Conservation (phyloP, 2,113 vertebrate genomes). For the Cyanoderma ruficeps region DNA sequence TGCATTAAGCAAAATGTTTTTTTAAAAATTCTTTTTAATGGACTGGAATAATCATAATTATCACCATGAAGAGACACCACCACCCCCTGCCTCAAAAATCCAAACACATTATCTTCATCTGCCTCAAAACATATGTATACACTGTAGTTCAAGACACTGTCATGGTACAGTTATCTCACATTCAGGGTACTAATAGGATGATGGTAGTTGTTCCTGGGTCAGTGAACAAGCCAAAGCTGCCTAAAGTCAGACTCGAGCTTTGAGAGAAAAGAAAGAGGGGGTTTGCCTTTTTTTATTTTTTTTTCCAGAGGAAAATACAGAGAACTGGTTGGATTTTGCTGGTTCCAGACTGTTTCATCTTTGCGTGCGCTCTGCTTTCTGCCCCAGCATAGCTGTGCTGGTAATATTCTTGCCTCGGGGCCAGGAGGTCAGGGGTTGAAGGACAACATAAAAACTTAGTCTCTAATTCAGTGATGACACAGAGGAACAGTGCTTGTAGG, state of each 20-base stretch:
- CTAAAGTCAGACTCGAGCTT: constrained; percentile 24
- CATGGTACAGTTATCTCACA: not conserved
- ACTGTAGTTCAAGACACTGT: constrained; percentile 5
- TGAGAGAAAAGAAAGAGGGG: not conserved
- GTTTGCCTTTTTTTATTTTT: not conserved
- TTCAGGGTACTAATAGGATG: constrained; percentile 55
- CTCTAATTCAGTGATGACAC: constrained; percentile 29
- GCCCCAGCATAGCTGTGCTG: not conserved
- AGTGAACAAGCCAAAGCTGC: constrained; percentile 55
- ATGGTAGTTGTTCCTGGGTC: constrained; percentile 42
- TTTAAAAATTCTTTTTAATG: not conserved
- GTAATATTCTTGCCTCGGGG: constrained; percentile 20
- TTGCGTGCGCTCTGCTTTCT: not conserved
- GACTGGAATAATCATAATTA: constrained; percentile 30
- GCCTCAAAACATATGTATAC: constrained; percentile 1
- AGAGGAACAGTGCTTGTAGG: not conserved
- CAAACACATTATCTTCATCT: not conserved
- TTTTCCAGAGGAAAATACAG: not conserved
- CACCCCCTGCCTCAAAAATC: not conserved
- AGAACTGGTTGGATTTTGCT: not conserved
- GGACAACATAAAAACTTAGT: constrained; percentile 41
- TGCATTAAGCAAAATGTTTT: not conserved
- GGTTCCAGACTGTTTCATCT: not conserved
- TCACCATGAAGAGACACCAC: not conserved
- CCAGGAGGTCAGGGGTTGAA: constrained; percentile 39